A percentile compares a stretch with the other conserved stretches of the same genome.
Evolutionary conservation across 2,797 vertebrate genomes (phyloP).

Genomic region (Amblyraja radiata): DNA sequence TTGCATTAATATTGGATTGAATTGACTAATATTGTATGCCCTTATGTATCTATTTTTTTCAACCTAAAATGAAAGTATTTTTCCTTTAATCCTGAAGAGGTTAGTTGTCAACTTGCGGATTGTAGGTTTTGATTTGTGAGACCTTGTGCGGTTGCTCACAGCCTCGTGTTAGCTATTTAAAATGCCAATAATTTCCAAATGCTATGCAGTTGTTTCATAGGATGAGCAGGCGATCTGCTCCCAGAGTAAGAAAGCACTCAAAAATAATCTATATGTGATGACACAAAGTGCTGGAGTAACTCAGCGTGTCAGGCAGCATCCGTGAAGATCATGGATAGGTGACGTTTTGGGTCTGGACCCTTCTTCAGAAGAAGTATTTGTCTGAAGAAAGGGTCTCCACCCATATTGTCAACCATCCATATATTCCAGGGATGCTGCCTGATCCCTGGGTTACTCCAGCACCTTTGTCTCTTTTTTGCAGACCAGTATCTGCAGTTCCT

Average conservation of each 20-base stretch:
- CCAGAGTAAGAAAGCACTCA: neutral
- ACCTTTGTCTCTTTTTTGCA: too few species aligned
- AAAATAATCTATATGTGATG: neutral
- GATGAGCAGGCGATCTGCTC: neutral
- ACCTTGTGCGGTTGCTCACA: neutral
- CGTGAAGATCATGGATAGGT: too few species aligned
- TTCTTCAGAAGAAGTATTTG: too few species aligned
- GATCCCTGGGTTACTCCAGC: too few species aligned
- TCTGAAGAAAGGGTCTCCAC: too few species aligned
- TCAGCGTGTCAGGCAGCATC: too few species aligned
- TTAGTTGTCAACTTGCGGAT: neutral
- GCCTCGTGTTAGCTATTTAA: neutral
- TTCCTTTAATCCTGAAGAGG: neutral
- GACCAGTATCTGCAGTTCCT: too few species aligned
- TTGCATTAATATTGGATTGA: conserved; percentile 48
- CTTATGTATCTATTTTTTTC: neutral
- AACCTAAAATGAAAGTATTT: neutral
- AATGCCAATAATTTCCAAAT: neutral
- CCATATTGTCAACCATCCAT: too few species aligned
- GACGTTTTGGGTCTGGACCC: too few species aligned
- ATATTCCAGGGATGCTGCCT: too few species aligned
- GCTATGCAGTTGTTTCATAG: neutral
- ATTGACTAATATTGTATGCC: neutral
- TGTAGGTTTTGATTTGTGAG: neutral
- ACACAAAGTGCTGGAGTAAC: too few species aligned